Evolutionary conservation across 2,888 invertebrate species (phyloP).

Genomic region (Cistogaster globosa): DNA sequence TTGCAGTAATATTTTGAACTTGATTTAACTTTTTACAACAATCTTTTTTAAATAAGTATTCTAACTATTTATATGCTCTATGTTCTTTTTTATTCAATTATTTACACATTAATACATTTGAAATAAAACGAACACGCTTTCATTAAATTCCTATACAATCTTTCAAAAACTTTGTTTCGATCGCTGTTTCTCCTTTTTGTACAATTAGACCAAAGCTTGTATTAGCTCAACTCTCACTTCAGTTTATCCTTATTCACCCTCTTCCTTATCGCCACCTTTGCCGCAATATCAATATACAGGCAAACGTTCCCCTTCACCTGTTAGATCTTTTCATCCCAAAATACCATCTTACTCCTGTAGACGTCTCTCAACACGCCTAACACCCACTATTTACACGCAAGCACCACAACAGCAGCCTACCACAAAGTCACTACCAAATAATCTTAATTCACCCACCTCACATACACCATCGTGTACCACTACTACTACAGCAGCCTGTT

Average conservation of each 20-base stretch:
- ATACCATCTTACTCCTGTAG: conserved; percentile 39
- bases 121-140: conserved; percentile 26
- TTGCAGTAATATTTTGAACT: no score
- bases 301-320: conserved; percentile 58
- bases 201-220: conserved; percentile 52
- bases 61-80: conserved; percentile 53
- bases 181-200: background rate
- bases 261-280: conserved; percentile 62
- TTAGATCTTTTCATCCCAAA: conserved; percentile 58
- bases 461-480: conserved; percentile 56
- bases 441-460: conserved; percentile 60
- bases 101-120: conserved; percentile 41
- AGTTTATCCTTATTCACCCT: conserved; percentile 52
- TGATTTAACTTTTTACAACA: no score
- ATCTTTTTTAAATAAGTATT: conserved; percentile 37
- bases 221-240: conserved; percentile 54
- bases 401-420: conserved; percentile 71
- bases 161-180: background rate
- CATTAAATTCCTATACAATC: background rate
- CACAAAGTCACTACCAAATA: conserved; percentile 62
- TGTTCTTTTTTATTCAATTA: conserved; percentile 54
- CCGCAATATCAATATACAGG: conserved; percentile 57
- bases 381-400: conserved; percentile 76
- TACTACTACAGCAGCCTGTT: conserved; percentile 65
- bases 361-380: conserved; percentile 58